phyloP scores from a whole-genome alignment of 1,140 invertebrate genomes.

The Dendroctonus ponderosae region DNA sequence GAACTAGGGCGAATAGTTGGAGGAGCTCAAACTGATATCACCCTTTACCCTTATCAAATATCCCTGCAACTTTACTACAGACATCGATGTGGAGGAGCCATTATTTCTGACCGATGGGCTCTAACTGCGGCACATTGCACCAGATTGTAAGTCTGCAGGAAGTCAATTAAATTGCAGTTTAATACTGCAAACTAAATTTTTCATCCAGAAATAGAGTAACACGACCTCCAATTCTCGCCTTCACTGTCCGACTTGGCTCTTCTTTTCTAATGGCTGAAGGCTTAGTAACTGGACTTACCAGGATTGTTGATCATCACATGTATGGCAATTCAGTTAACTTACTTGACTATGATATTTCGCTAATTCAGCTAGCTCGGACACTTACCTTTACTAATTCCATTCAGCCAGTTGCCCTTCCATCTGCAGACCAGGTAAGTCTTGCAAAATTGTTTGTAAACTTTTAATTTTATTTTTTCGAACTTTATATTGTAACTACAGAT shows the following conservation, averaged over 20 bases:
- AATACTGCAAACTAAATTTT: neutral
- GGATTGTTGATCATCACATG: slow-evolving; percentile 3
- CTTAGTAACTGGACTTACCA: neutral
- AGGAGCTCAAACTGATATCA: slow-evolving; percentile 52
- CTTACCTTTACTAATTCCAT: slow-evolving; percentile 3
- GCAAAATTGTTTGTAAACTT: too few relatives aligned
- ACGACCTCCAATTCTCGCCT: slow-evolving; percentile 1
- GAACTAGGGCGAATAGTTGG: slow-evolving; percentile 50
- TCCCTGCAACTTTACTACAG: slow-evolving; percentile 47
- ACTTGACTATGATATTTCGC: slow-evolving; percentile 7
- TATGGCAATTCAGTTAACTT: slow-evolving; percentile 3
- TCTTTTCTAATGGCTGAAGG: slow-evolving; percentile 1
- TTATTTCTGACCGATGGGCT: slow-evolving; percentile 26
- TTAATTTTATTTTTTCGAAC: too few relatives aligned
- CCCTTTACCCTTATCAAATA: slow-evolving; percentile 56
- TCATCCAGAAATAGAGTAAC: neutral
- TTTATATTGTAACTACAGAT: too few relatives aligned
- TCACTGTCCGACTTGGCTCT: slow-evolving; percentile 1
- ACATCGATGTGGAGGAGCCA: slow-evolving; percentile 34
- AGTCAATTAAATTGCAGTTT: neutral
- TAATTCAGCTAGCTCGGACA: neutral
- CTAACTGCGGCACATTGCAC: slow-evolving; percentile 29
- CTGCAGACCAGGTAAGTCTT: slow-evolving; percentile 4
- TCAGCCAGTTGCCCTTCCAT: neutral
- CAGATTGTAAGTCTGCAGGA: slow-evolving; percentile 5